Evolutionary conservation across 2,888 invertebrate genomes (phyloP).

Genomic region (Cryptops parisi): DNA sequence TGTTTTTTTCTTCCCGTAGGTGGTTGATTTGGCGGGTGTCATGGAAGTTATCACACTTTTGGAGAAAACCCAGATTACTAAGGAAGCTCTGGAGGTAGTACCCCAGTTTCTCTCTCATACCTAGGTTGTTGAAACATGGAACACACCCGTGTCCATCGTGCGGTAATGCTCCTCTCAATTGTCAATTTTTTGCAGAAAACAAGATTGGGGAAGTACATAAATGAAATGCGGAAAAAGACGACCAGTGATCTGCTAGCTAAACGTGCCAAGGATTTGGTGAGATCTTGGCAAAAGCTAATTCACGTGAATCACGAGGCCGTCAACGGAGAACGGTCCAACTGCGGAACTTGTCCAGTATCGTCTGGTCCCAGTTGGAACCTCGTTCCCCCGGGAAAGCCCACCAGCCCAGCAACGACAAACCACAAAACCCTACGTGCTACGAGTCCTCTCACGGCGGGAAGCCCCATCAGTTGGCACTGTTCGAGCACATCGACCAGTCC

Average conservation of each 20-base stretch:
- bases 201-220: constrained; percentile 83
- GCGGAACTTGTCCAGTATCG: constrained; percentile 17
- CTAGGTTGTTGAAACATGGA: not conserved
- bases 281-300: constrained; percentile 81
- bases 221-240: constrained; percentile 76
- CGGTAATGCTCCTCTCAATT: constrained; percentile 6
- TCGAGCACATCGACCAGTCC: constrained; percentile 23
- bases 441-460: constrained; percentile 4
- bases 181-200: constrained; percentile 51
- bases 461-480: constrained; percentile 21
- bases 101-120: too few relatives aligned
- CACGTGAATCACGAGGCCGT: constrained; percentile 18
- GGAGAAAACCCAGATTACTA: constrained; percentile 80
- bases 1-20: constrained; percentile 42
- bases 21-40: constrained; percentile 86
- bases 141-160: too few relatives aligned
- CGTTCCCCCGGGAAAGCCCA: constrained; percentile 20
- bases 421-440: not conserved
- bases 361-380: not conserved
- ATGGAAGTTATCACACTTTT: constrained; percentile 82
- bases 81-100: constrained; percentile 79
- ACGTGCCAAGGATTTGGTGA: constrained; percentile 79
- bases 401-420: constrained; percentile 23
- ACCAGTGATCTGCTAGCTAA: constrained; percentile 68
- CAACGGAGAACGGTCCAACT: constrained; percentile 22